Base-by-base conservation (phyloP, 2,113 vertebrate genomes). In the Hypocryptadius cinnamomeus region DNA sequence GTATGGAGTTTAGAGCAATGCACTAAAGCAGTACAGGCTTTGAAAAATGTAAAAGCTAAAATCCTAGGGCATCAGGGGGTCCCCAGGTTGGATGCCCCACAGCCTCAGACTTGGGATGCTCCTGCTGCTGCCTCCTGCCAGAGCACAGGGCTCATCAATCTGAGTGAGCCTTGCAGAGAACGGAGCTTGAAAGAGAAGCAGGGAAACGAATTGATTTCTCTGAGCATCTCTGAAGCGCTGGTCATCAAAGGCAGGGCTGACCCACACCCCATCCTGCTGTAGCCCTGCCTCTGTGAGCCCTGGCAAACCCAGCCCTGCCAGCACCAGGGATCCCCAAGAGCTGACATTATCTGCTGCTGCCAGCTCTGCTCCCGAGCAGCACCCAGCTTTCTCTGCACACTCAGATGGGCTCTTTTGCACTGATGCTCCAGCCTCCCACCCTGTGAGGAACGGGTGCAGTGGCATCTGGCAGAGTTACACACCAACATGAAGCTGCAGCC, bases 361-460 rank as follows among this genome's bases (percentile, higher is more conserved):
- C 6, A 10, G 64, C 82, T 53, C 77, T 15, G 89, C 53, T 72
- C 42, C 3, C 17, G n/a, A 53, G 66, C 30, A 2, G 37, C 5
- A 30, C 2, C 71, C 88, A 65, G 68, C 31, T n/a, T 18, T 16
- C 57, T 21, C 68, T 31, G 71, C 61, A 24, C 39, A 12, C 72
- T 61, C 27, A 8, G 30, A 8, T 0, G 15, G 6, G 20, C 3
- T n/a, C 31, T 35, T n/a, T 15, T 33, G 51, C 61, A 37, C 23
- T 6, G 71, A 24, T 11, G 45, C 15, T 71, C 59, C 78, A 72
- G 64, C 37, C 59, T 73, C 50, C 45, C 51, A 35, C 9, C 27
- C 48, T 13, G 1, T 5, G 48, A 63, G 23, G 51, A 65, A 3
- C 2, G 1, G 3, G 0, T 6, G 15, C 47, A 14, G 4, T 4